phyloP scores from a whole-genome alignment of 2,113 vertebrate genomes.

The Turdus rufiventris region DNA sequence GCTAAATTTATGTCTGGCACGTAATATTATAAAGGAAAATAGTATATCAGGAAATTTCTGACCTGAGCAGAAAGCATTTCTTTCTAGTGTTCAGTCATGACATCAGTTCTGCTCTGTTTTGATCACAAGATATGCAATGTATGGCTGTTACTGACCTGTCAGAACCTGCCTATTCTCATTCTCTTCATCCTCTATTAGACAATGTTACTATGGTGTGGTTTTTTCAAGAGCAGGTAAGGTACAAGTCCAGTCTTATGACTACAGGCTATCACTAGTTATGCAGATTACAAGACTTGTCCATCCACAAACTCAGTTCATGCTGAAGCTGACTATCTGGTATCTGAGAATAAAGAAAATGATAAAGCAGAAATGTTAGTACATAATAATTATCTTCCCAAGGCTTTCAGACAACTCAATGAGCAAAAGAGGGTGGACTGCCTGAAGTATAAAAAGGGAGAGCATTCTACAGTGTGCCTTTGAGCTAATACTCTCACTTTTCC shows the following conservation, averaged over 20 bases:
- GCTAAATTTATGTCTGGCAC: background rate
- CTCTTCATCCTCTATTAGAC: background rate
- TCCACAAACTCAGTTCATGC: background rate
- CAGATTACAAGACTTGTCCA: background rate
- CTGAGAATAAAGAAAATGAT: background rate
- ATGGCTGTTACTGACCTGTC: background rate
- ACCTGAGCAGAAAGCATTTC: background rate
- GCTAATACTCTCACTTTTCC: background rate
- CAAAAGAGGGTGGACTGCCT: background rate
- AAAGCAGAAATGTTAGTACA: background rate
- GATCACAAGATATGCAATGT: background rate
- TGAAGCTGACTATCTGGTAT: background rate
- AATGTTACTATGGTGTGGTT: accelerated
- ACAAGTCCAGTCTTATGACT: background rate
- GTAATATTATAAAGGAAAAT: background rate
- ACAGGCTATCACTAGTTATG: background rate
- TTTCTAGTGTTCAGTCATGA: background rate
- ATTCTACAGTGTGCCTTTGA: background rate
- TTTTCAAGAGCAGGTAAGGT: background rate
- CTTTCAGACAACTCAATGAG: background rate
- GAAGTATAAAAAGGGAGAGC: background rate
- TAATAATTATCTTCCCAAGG: background rate
- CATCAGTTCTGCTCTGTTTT: background rate
- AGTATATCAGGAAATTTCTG: background rate
- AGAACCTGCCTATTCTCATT: background rate